A percentile compares a stretch with the other conserved stretches of the same genome.
phyloP scores from a whole-genome alignment of 1,140 invertebrate species.

The Lucilia cuprina region DNA sequence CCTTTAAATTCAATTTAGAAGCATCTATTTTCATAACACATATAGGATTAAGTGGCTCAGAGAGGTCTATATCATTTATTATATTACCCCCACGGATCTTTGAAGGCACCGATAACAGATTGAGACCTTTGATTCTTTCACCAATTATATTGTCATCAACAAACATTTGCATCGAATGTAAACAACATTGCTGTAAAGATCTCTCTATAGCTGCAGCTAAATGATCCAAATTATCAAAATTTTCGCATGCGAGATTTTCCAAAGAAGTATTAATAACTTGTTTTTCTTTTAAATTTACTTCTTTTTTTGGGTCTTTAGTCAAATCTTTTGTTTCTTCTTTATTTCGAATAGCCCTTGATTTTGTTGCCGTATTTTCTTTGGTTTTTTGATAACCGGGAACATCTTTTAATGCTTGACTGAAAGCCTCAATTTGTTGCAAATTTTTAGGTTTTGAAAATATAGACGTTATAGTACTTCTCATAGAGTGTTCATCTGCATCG shows the following conservation, averaged over 20 bases:
- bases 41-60: too few species aligned
- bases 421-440: slow-evolving; percentile 39
- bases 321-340: background rate
- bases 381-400: background rate
- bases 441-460: slow-evolving; percentile 47
- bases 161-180: background rate
- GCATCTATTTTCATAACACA: background rate
- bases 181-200: background rate
- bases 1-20: background rate
- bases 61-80: too few species aligned
- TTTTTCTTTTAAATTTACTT: background rate
- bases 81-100: background rate
- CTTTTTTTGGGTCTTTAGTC: background rate
- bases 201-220: background rate
- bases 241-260: too few species aligned
- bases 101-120: background rate
- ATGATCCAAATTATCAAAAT: background rate
- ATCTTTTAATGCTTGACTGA: slow-evolving; percentile 15
- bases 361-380: background rate
- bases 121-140: background rate
- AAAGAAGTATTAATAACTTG: background rate
- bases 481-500: slow-evolving; percentile 40
- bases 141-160: background rate
- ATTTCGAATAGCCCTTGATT: too few species aligned
- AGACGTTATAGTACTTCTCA: slow-evolving; percentile 45